Evolutionary conservation across 2,888 invertebrate genomes (phyloP).

Genomic region (Hyalella azteca): DNA sequence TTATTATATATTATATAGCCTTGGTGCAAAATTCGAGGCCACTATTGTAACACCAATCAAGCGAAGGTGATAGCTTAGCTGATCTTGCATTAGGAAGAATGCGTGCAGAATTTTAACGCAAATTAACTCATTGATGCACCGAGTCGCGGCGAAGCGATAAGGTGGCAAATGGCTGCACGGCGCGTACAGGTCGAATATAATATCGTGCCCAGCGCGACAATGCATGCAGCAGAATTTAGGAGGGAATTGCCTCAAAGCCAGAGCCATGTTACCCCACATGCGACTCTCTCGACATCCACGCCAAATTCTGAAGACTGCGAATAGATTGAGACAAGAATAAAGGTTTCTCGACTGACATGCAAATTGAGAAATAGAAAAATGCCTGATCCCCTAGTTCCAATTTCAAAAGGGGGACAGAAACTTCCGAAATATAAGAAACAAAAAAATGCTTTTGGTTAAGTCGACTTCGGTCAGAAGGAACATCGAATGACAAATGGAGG

Average conservation of each 20-base stretch:
- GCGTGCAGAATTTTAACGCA: constrained; percentile 19
- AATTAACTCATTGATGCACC: constrained; percentile 12
- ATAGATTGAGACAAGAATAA: not conserved
- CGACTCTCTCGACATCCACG: not conserved
- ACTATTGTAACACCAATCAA: no score
- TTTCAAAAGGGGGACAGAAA: not conserved
- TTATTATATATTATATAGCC: no score
- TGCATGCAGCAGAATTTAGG: not conserved
- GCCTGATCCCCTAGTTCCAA: not conserved
- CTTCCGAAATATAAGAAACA: no score
- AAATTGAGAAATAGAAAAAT: not conserved
- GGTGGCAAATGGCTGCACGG: constrained; percentile 4
- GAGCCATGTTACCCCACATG: not conserved
- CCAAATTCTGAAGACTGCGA: not conserved
- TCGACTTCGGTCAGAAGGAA: no score
- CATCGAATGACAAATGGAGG: no score
- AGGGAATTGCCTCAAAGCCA: constrained; percentile 24
- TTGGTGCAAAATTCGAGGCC: no score
- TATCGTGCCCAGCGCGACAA: not conserved
- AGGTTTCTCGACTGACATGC: not conserved
- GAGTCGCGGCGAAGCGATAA: not conserved
- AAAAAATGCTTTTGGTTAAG: no score
- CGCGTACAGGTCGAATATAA: not conserved
- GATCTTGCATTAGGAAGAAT: no score
- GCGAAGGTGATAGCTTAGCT: no score